phyloP scores from a whole-genome alignment of 1,140 invertebrate species.

The Manduca sexta region DNA sequence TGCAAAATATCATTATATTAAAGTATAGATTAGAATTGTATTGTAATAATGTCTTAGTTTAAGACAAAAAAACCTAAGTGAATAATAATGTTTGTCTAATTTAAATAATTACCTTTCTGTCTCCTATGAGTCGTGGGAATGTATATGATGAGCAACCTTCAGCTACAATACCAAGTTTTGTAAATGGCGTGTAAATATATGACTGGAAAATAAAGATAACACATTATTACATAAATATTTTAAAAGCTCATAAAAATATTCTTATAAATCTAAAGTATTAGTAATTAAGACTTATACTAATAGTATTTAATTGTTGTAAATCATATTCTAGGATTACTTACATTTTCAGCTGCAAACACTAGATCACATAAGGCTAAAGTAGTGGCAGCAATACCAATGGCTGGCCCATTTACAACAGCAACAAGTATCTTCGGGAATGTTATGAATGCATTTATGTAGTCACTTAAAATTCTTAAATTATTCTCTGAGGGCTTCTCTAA shows the following conservation, averaged over 20 bases:
- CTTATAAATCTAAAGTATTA: no score
- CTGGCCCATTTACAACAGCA: slow-evolving; percentile 93
- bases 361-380: slow-evolving; percentile 89
- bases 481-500: slow-evolving; percentile 16
- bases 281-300: no score
- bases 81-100: no score
- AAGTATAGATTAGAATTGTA: no score
- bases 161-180: slow-evolving; percentile 83
- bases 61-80: no score
- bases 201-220: slow-evolving; percentile 75
- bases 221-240: no score
- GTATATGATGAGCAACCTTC: slow-evolving; percentile 90
- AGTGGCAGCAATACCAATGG: slow-evolving; percentile 93
- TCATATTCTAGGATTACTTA: slow-evolving; percentile 22
- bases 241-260: no score
- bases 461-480: slow-evolving; percentile 57
- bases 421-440: slow-evolving; percentile 92
- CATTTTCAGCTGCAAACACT: slow-evolving; percentile 83
- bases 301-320: no score
- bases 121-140: slow-evolving; percentile 89
- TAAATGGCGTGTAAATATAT: slow-evolving; percentile 91
- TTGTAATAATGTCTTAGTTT: no score
- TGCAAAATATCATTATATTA: no score
- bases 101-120: slow-evolving; percentile 76
- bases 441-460: slow-evolving; percentile 87